phyloP scores from a whole-genome alignment of 1,140 invertebrate genomes.

The Papilio aristodemus region DNA sequence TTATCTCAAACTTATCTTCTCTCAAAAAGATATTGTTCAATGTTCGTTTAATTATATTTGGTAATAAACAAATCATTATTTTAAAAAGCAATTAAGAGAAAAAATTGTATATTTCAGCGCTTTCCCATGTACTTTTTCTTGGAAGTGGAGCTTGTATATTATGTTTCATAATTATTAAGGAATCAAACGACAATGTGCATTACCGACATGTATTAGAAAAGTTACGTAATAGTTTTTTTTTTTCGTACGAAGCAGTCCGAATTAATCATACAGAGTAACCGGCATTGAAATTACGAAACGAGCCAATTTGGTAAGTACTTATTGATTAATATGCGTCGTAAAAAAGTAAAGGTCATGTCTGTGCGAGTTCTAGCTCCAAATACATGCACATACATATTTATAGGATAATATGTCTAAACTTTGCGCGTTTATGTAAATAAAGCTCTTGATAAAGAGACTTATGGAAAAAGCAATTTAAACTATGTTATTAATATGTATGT shows the following conservation, averaged over 20 bases:
- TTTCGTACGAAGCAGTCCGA: background rate
- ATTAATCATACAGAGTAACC: slow-evolving; percentile 14
- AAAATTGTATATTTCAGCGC: no score
- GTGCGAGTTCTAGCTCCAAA: background rate
- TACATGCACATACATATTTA: background rate
- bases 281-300: slow-evolving; percentile 20
- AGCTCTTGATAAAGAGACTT: background rate
- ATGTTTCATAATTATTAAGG: no score
- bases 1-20: no score
- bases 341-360: slow-evolving; percentile 13
- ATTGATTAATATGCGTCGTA: slow-evolving; percentile 21
- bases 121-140: no score
- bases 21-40: no score
- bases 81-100: no score
- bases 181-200: no score
- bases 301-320: slow-evolving; percentile 21
- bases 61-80: no score
- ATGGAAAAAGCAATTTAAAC: background rate
- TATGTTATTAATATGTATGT: no score
- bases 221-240: background rate
- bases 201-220: no score
- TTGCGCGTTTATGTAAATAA: background rate
- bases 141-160: no score
- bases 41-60: no score
- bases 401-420: background rate